Evolutionary conservation across 2,113 vertebrate species (phyloP), one percentile per base, ranked within the genome.

Genomic region (Sphyrna mokarran): DNA sequence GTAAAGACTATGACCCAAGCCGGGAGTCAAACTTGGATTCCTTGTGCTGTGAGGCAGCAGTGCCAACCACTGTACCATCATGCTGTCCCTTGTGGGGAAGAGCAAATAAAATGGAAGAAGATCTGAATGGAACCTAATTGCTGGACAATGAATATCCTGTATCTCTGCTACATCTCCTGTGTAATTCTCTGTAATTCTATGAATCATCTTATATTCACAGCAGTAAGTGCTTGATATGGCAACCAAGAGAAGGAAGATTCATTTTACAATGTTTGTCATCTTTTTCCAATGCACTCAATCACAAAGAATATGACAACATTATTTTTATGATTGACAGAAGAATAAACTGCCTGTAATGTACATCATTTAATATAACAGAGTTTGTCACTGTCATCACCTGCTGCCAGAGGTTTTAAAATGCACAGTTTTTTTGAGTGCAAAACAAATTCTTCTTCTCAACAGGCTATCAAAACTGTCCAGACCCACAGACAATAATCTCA

Each of bases 401-500:
- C 94, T 76, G 94, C 6, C 37, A 43, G 94, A 37, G 40, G 43
- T 54, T 72, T 13, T 43, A 72, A 43, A 69, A 76, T 20, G 63
- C 8, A 37, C 20, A 43, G 68, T 0, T 70, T 95, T 95, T 70
- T 95, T 95, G 48, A 72, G 69, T 33, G 69, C 94, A 29, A 29
- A 95, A 72, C 94, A 95, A 95, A 95, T 95, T 69, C 68, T 23
- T 76, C 43, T 72, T 95, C 54, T 26, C 94, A 95, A 43, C 66
- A 70, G 43, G 43, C 26, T 54, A 95, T 95, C 94, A 72, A 95
- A 11, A 95, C 33, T 66, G 66, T 54, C 69, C 69, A 48, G 94
- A 40, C 91, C 91, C 22, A 11, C 91, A 94, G 91, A 95, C 94
- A 95, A 95, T 72, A 76, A 43, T 95, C 94, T 72, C 94, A 33